phyloP scores from a whole-genome alignment of 2,888 invertebrate species.

The Ganaspis brasiliensis region DNA sequence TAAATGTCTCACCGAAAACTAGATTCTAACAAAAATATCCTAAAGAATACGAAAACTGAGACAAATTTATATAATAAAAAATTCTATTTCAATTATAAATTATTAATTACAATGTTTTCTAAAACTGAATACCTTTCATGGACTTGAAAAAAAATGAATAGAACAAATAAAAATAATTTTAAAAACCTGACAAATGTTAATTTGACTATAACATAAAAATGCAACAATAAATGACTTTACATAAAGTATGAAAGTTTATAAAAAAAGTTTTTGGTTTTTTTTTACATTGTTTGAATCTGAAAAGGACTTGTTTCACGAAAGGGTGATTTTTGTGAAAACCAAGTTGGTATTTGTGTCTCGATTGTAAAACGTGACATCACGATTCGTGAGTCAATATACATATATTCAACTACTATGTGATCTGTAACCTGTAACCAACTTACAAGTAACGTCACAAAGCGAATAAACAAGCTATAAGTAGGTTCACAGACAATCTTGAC shows the following conservation, averaged over 20 bases:
- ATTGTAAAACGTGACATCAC: conserved; percentile 1
- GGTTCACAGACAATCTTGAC: conserved; percentile 17
- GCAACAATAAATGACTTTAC: background rate
- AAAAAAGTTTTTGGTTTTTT: background rate
- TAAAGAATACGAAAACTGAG: too few species aligned
- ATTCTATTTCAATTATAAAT: too few species aligned
- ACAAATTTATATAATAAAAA: too few species aligned
- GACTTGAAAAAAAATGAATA: too few species aligned
- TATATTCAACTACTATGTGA: conserved; percentile 50
- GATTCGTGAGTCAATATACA: conserved; percentile 27
- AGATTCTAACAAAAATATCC: conserved; percentile 21
- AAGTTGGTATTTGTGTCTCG: background rate
- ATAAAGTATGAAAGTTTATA: background rate
- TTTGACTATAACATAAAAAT: background rate
- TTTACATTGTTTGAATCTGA: background rate
- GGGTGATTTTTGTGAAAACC: background rate
- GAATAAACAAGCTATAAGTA: conserved; percentile 43
- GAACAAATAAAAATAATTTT: too few species aligned
- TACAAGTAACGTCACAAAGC: conserved; percentile 56
- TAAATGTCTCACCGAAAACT: conserved; percentile 33
- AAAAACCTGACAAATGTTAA: too few species aligned
- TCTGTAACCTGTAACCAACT: conserved; percentile 52
- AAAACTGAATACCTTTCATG: too few species aligned
- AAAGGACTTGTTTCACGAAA: background rate
- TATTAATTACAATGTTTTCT: too few species aligned